phyloP scores from a whole-genome alignment of 1,140 invertebrate genomes.

The Artemia franciscana region DNA sequence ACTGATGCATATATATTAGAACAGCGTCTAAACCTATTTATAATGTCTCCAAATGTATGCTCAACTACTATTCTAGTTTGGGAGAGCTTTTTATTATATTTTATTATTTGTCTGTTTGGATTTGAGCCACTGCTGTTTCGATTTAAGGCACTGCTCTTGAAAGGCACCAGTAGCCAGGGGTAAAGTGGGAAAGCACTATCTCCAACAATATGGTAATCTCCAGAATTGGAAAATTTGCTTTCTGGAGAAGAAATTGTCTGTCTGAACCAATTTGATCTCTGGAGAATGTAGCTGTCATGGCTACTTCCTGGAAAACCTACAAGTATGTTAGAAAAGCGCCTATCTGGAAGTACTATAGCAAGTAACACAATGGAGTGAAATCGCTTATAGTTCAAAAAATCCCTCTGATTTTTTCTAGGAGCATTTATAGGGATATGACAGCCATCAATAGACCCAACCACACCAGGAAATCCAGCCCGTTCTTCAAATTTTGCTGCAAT shows the following conservation, averaged over 20 bases:
- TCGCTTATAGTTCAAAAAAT: slow-evolving; percentile 5
- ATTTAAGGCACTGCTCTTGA: background rate
- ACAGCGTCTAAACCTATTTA: background rate
- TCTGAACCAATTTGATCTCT: background rate
- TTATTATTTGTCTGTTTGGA: background rate
- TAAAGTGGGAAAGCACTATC: background rate
- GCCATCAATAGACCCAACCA: slow-evolving; percentile 5
- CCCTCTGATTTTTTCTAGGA: slow-evolving; percentile 4
- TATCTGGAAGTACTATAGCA: background rate
- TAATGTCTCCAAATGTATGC: background rate
- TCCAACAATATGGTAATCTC: background rate
- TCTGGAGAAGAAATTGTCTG: background rate
- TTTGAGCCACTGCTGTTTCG: too few species aligned
- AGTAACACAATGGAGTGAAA: slow-evolving; percentile 2
- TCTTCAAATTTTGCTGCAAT: slow-evolving; percentile 1
- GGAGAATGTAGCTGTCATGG: slow-evolving; percentile 6
- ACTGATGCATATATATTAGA: background rate
- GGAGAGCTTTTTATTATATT: background rate
- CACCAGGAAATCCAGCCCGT: slow-evolving; percentile 1
- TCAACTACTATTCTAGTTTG: background rate
- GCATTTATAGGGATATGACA: slow-evolving; percentile 1
- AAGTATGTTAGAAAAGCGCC: slow-evolving; percentile 1
- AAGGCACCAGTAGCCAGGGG: background rate
- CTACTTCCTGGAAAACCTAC: slow-evolving; percentile 7
- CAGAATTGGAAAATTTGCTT: background rate